Evolutionary conservation across 2,797 vertebrate species (phyloP).

Genomic region (Lates japonicus): DNA sequence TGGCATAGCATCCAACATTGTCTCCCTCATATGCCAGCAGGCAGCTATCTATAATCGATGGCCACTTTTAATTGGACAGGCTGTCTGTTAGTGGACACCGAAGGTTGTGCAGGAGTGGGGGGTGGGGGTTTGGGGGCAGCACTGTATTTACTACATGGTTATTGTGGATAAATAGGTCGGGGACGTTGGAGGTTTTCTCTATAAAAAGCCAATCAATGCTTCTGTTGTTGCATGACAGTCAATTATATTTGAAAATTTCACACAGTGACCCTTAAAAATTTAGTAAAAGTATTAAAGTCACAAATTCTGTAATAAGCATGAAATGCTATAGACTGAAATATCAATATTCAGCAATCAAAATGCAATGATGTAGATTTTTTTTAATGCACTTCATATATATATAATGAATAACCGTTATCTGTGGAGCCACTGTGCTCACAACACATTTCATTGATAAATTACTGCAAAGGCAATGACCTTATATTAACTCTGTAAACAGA

Average conservation of each 20-base stretch:
- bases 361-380: no score
- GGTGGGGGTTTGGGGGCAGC: slow-evolving; percentile 7
- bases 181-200: slow-evolving; percentile 28
- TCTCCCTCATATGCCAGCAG: slow-evolving; percentile 83
- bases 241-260: slow-evolving; percentile 48
- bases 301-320: slow-evolving; percentile 17
- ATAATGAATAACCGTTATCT: not conserved
- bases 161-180: slow-evolving; percentile 51
- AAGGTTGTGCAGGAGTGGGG: slow-evolving; percentile 35
- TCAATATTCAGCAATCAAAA: slow-evolving; percentile 20
- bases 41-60: slow-evolving; percentile 86
- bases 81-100: slow-evolving; percentile 75
- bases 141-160: slow-evolving; percentile 62
- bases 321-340: slow-evolving; percentile 19
- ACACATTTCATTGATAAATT: slow-evolving; percentile 1
- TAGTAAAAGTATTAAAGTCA: slow-evolving; percentile 3
- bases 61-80: slow-evolving; percentile 84
- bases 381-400: no score
- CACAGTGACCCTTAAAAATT: slow-evolving; percentile 29
- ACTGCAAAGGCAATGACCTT: not conserved
- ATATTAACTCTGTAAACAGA: slow-evolving; percentile 12
- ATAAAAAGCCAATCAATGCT: slow-evolving; percentile 50
- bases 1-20: slow-evolving; percentile 85
- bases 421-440: not conserved
- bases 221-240: slow-evolving; percentile 52